Base-by-base conservation (phyloP, 2,888 invertebrate species). In the Tinea pellionella region DNA sequence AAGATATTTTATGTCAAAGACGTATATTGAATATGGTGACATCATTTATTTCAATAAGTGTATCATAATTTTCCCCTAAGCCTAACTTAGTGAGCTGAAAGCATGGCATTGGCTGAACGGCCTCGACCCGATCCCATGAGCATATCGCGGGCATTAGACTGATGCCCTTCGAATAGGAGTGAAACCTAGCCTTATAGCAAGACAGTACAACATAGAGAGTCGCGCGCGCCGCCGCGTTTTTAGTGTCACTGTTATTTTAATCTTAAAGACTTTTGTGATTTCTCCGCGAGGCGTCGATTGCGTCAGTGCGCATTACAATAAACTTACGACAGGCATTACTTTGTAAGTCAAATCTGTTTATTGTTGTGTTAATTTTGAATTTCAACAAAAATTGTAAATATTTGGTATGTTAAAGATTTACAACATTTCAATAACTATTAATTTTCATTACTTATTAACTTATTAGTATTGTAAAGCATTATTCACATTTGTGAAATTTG, bases 61-160 rank as follows among this genome's bases (percentile, higher is more conserved):
- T 37, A n/a, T n/a, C 37, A 37, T 37, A 37, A 37, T 37, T 37
- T 37, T 37, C 37, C 37, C 9, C 37, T 12, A 37, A 12, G 37
- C 24, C 4, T 37, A 37, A n/a, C 2, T 47, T 9, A n/a, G 47
- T 47, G n/a, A 15, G 47, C 16, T 47, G 47, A 47, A 47, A 47
- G 15, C 47, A 37, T 37, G 37, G 9, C 37, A 37, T 24, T 24
- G 24, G 41, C 4, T 77, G 73, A 69, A 69, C 75, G 78, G 73
- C 75, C 75, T 71, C 78, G 80, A 78, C 80, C 81, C 78, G 77
- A 79, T 79, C 78, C 75, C 73, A 75, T 74, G 68, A 73, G 68
- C 68, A 67, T 67, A 68, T 64, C 66, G 65, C 47, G 62, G 57
- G 61, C 59, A 43, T 18, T 29, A 37, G 41, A 47, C 15, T 47